Base-by-base conservation (phyloP, 1,140 invertebrate species). In the Drosophila persimilis region DNA sequence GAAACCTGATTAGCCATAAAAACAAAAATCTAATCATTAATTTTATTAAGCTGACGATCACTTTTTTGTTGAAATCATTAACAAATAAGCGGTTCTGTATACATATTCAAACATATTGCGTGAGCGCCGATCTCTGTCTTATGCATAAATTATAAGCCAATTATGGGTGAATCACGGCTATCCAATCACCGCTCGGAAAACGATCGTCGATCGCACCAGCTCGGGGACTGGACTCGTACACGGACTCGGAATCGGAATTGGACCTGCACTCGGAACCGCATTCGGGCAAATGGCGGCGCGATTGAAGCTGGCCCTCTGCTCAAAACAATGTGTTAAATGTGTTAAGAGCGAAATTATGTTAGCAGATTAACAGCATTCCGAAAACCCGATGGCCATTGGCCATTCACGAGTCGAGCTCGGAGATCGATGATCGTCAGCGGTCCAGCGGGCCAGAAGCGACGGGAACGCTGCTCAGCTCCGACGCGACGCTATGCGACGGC, bases 291-390 rank as follows among this genome's bases (percentile, higher is more conserved):
- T 26, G 78, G 69, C 81, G 83, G 83, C 75, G 20, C 72, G 50
- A 88, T 88, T 88, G 83, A 88, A 55, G 83, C 74, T 79, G 61
- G 17, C 54, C 61, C 66, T 64, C 66, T 70, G 78, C 51, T 63
- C 75, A 73, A 79, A 88, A 88, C 79, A 88, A 88, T 88, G 83
- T 88, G 83, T 88, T 88, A 88, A 88, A 88, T 83, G 83, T 88
- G 83, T 88, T 88, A 88, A 88, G 83, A 88, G 83, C 83, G 83
- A 88, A 88, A 88, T 88, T 88, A 88, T 88, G 83, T 88, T 88
- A 88, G 80, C 83, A 88, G 83, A 88, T 88, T 88, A 79, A 75
- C 83, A 88, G 67, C 83, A 88, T 88, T 88, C 84, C 83, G 59
- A 75, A 73, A 74, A 67, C 73, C 59, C 55, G 75, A 83, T 67